Percentiles rank a stretch among this genome's conserved stretches.
Conservation (phyloP, 2,888 invertebrate species). For the Lydus trimaculatus region DNA sequence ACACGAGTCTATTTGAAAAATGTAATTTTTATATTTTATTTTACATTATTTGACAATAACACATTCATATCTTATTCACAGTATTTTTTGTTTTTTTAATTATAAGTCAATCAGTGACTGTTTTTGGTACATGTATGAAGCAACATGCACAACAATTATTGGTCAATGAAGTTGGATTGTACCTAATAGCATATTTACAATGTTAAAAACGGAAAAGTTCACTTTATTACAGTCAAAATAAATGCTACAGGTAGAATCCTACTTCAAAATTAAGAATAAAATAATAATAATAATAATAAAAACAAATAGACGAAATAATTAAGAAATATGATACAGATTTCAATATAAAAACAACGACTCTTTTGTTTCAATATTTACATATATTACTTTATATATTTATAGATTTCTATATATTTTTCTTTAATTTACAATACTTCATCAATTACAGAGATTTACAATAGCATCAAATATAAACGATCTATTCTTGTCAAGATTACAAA, state of each 20-base stretch:
- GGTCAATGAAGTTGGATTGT: conserved; percentile 51
- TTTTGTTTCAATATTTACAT: conserved; percentile 52
- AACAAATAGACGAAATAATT: background rate
- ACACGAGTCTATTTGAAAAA: conserved; percentile 37
- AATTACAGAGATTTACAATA: conserved; percentile 52
- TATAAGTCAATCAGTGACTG: conserved; percentile 46
- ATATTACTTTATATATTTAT: conserved; percentile 15
- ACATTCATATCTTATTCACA: conserved; percentile 48
- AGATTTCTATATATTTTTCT: conserved; percentile 21
- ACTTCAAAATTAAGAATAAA: conserved; percentile 39
- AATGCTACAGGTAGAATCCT: conserved; percentile 44
- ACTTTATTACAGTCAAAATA: conserved; percentile 3
- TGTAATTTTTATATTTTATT: conserved; percentile 47
- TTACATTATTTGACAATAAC: conserved; percentile 50
- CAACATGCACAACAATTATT: conserved; percentile 54
- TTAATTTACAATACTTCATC: conserved; percentile 50
- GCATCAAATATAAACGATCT: conserved; percentile 58
- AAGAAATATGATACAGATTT: conserved; percentile 42
- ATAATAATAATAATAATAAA: conserved; percentile 19
- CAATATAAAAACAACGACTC: conserved; percentile 50
- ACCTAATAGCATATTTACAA: conserved; percentile 46
- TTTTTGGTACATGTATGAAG: conserved; percentile 51
- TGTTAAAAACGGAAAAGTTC: background rate
- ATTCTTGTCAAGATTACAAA: conserved; percentile 43
- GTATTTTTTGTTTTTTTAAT: conserved; percentile 41